Percentiles rank a stretch among this genome's conserved stretches.
Evolutionary conservation across 2,797 vertebrate species (phyloP).

Genomic region (Poecile montanus): DNA sequence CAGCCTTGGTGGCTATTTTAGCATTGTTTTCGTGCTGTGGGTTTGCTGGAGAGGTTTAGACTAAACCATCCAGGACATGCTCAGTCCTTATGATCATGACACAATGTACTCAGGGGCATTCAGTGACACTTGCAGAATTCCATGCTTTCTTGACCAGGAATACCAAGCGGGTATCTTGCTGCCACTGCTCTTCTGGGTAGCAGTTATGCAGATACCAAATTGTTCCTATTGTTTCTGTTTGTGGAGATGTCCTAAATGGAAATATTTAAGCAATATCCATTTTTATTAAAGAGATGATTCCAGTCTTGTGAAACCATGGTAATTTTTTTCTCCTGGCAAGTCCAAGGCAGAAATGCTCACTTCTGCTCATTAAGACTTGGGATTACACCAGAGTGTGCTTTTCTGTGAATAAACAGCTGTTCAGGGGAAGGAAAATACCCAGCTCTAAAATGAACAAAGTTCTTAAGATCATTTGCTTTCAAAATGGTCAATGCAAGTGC

Average conservation of each 20-base stretch:
- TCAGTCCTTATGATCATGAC: background rate
- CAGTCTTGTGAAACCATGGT: background rate
- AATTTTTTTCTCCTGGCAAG: background rate
- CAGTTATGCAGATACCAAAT: background rate
- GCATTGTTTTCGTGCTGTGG: background rate
- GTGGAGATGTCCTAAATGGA: background rate
- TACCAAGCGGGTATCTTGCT: background rate
- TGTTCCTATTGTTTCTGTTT: background rate
- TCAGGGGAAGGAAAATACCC: conserved; percentile 29
- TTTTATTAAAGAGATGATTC: background rate
- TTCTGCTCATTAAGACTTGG: background rate
- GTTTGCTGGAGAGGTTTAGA: background rate
- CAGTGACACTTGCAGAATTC: background rate
- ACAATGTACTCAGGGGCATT: background rate
- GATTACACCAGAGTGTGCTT: conserved; percentile 1
- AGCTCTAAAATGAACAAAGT: conserved; percentile 37
- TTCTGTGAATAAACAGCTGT: conserved; percentile 28
- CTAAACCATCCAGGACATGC: background rate
- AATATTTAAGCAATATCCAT: background rate
- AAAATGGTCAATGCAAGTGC: background rate
- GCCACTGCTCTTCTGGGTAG: background rate
- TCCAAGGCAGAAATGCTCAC: background rate
- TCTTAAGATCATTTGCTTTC: conserved; percentile 39
- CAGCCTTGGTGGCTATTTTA: background rate
- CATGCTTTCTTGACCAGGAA: background rate